Conservation (phyloP, 2,113 vertebrate species). For the Gasterosteus aculeatus region DNA sequence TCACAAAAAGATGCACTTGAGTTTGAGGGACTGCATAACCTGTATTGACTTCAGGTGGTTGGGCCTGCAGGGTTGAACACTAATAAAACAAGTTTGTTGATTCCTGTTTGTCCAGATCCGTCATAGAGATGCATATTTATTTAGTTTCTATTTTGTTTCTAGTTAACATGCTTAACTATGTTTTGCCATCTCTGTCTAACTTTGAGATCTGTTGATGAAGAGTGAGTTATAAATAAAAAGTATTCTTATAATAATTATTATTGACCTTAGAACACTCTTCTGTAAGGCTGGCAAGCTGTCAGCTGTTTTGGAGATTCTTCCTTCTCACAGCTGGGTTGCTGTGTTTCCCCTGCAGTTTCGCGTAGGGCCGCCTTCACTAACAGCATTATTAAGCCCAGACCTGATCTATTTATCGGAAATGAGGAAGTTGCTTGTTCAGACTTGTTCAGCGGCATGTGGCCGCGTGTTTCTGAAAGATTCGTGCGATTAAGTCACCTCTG, state of each 20-base stretch:
- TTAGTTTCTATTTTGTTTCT: no score
- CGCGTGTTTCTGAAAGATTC: constrained; percentile 14
- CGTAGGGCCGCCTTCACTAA: neutral
- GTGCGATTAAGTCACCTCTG: neutral
- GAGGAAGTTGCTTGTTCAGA: constrained; percentile 56
- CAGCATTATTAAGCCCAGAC: constrained; percentile 16
- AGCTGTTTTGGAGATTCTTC: constrained; percentile 14
- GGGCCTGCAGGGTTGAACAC: neutral
- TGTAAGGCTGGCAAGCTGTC: neutral
- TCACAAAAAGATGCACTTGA: neutral
- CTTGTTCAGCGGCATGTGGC: constrained; percentile 70
- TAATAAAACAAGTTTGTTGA: neutral
- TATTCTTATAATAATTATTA: no score
- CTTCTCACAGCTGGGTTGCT: constrained; percentile 26
- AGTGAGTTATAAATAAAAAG: no score
- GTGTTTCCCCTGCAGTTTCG: neutral
- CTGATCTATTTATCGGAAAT: constrained; percentile 45
- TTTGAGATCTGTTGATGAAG: no score
- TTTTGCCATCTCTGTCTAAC: no score
- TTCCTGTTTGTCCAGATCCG: neutral
- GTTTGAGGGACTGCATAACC: neutral
- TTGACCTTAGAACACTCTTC: no score
- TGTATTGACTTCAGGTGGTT: neutral
- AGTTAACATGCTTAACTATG: no score
- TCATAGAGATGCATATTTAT: neutral